A percentile compares a stretch with the other conserved stretches of the same genome.
phyloP scores from a whole-genome alignment of 2,888 invertebrate species.

The Ectemnius lituratus region DNA sequence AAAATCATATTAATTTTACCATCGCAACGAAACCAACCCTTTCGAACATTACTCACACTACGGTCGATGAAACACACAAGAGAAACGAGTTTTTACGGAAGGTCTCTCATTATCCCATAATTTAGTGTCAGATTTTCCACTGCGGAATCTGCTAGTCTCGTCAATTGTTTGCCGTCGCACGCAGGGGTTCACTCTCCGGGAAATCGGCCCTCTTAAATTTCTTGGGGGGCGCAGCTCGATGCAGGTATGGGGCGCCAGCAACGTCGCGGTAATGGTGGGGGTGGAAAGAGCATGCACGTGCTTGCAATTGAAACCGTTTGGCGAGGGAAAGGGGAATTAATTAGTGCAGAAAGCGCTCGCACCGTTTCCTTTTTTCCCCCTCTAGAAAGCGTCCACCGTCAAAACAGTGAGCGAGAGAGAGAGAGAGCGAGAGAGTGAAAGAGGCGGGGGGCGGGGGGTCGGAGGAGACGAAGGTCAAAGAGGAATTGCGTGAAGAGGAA shows the following conservation, averaged over 20 bases:
- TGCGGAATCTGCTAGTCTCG: no score
- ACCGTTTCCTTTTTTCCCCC: constrained; percentile 14
- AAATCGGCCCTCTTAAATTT: constrained; percentile 40
- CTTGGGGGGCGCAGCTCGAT: neutral
- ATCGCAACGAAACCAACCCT: no score
- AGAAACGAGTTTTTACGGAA: no score
- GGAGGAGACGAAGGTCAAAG: no score
- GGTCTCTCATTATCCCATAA: no score
- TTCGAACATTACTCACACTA: no score
- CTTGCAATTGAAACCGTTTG: no score
- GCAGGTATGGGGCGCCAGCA: constrained; percentile 13
- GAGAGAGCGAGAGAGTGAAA: neutral
- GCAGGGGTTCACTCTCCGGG: neutral
- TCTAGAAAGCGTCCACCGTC: constrained; percentile 4
- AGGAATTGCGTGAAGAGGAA: no score
- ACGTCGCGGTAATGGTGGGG: neutral
- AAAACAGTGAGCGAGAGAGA: constrained; percentile 16
- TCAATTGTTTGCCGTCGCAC: constrained; percentile 10
- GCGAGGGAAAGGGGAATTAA: constrained; percentile 36
- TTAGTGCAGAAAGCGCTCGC: constrained; percentile 42
- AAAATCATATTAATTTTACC: no score
- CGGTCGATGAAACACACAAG: no score
- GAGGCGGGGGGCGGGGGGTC: neutral
- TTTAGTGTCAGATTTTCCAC: no score
- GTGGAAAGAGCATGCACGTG: neutral